phyloP scores from a whole-genome alignment of 2,113 vertebrate species.

The Ciconia maguari region DNA sequence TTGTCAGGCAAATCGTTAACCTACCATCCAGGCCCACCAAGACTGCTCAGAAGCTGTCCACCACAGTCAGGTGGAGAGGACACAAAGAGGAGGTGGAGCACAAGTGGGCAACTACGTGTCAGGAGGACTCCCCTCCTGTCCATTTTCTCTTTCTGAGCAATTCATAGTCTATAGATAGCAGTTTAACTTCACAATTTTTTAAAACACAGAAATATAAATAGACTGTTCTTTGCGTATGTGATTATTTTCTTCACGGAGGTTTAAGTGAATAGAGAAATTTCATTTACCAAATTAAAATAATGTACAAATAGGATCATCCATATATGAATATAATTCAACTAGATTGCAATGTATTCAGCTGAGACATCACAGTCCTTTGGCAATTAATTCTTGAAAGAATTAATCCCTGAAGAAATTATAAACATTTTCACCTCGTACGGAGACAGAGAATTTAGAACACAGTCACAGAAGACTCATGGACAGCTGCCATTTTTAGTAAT shows the following conservation, averaged over 20 bases:
- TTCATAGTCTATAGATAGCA: background rate
- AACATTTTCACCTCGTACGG: background rate
- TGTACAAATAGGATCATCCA: background rate
- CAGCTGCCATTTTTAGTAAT: background rate
- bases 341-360: background rate
- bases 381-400: background rate
- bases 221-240: background rate
- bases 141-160: background rate
- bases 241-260: accelerated
- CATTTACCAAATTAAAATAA: background rate
- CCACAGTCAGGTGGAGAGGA: background rate
- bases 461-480: background rate
- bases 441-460: background rate
- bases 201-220: background rate
- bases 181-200: background rate
- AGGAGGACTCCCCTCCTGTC: background rate
- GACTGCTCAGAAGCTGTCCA: background rate
- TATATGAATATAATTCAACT: background rate
- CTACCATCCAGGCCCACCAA: background rate
- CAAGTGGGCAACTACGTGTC: accelerated
- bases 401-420: background rate
- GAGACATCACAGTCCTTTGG: background rate
- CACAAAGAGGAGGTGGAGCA: background rate
- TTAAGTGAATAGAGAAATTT: background rate
- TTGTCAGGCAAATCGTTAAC: background rate